Base-by-base conservation (phyloP, 2,797 vertebrate genomes). In the Sphenodon punctatus region DNA sequence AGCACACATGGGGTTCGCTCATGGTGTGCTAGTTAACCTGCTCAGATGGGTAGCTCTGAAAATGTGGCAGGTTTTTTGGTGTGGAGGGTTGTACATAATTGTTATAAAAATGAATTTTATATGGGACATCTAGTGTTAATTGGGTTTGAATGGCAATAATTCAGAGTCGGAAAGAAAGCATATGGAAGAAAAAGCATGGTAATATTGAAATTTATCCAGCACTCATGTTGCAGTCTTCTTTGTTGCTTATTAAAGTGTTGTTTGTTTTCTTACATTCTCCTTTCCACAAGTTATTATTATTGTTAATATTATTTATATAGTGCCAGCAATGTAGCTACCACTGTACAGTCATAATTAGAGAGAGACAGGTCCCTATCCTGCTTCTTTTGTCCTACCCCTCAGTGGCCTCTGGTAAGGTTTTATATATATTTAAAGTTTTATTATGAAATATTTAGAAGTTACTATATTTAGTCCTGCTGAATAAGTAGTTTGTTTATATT, bases 371-470 rank as follows among this genome's bases (percentile, higher is more conserved):
- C n/a, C n/a, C n/a, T n/a, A n/a, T n/a, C n/a, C n/a, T n/a, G n/a
- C n/a, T n/a, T n/a, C n/a, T n/a, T n/a, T n/a, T n/a, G n/a, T n/a
- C n/a, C n/a, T n/a, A n/a, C n/a, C n/a, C n/a, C n/a, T 72, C 59
- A 90, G 48, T 2, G 1, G 83, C 78, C 39, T 70, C 91, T 92
- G 88, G 85, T 90, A 90, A 93, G 92, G 82, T 92, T 93, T 93
- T n/a, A n/a, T n/a, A n/a, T 95, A 90, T 63, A 94, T 92, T 94
- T 95, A 92, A 94, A 93, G 82, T 68, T 1, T 85, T 78, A 89
- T 85, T 82, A 95, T 95, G 93, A 95, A 95, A 95, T 95, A 95
- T 95, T 95, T 92, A 95, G 81, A 92, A 89, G 91, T 89, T 90
- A 80, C 91, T 92, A 58, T 93, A 88, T 92, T 90, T 93, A 92